phyloP scores from a whole-genome alignment of 2,888 invertebrate genomes.

The Scaptomyza flava region DNA sequence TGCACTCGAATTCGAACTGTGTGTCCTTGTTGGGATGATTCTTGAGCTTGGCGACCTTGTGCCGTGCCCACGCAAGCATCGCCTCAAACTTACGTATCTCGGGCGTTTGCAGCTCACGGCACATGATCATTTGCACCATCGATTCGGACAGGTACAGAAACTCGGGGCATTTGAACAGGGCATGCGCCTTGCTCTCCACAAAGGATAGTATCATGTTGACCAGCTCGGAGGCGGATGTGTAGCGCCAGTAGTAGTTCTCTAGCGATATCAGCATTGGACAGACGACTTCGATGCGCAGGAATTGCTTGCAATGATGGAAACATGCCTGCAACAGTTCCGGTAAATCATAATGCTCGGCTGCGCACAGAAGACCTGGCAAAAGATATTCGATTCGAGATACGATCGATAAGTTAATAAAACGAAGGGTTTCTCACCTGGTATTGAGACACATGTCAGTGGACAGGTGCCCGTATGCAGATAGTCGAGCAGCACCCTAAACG shows the following conservation, averaged over 20 bases:
- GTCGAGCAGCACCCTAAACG: conserved; percentile 94
- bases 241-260: conserved; percentile 98
- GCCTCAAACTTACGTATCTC: conserved; percentile 97
- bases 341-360: conserved; percentile 96
- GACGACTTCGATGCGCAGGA: conserved; percentile 95
- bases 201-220: conserved; percentile 97
- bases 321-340: conserved; percentile 96
- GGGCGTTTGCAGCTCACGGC: conserved; percentile 94
- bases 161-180: conserved; percentile 92
- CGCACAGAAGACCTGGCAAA: conserved; percentile 89
- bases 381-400: no score
- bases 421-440: conserved; percentile 87
- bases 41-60: conserved; percentile 89
- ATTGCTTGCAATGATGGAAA: conserved; percentile 97
- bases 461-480: conserved; percentile 97
- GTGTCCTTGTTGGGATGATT: conserved; percentile 92
- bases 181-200: conserved; percentile 93
- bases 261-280: conserved; percentile 96
- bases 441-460: conserved; percentile 95
- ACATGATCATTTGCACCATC: conserved; percentile 97
- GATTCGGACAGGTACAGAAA: conserved; percentile 95
- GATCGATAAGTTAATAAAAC: background rate
- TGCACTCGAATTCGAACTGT: conserved; percentile 95
- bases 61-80: conserved; percentile 95
- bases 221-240: conserved; percentile 96